A percentile compares a stretch with the other conserved stretches of the same genome.
Evolutionary conservation across 2,888 invertebrate species (phyloP).

Genomic region (Drosophila robusta): DNA sequence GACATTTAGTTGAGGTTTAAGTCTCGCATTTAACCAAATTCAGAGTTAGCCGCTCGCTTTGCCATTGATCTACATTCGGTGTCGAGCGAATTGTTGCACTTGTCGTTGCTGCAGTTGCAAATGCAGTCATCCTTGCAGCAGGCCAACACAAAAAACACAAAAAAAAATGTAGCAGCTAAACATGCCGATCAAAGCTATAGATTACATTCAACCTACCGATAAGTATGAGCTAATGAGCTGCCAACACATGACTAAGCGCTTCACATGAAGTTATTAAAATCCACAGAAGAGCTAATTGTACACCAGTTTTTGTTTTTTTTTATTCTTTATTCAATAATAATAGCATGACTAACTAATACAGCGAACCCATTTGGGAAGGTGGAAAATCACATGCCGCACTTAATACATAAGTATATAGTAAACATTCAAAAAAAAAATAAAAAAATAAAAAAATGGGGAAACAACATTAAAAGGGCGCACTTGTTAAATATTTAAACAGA

Average conservation of each 20-base stretch:
- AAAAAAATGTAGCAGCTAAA: slow-evolving; percentile 13
- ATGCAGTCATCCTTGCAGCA: slow-evolving; percentile 79
- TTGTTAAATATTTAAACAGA: slow-evolving; percentile 7
- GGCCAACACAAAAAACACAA: slow-evolving; percentile 18
- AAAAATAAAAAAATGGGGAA: too few relatives aligned
- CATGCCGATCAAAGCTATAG: slow-evolving; percentile 47
- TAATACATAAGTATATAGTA: background rate
- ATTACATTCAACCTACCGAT: slow-evolving; percentile 47
- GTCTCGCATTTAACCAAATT: slow-evolving; percentile 73
- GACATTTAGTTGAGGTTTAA: slow-evolving; percentile 59
- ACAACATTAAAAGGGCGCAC: slow-evolving; percentile 21
- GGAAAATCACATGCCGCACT: slow-evolving; percentile 3
- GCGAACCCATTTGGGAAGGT: background rate
- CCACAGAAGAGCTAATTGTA: slow-evolving; percentile 13
- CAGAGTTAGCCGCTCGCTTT: slow-evolving; percentile 60
- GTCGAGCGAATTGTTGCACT: slow-evolving; percentile 38
- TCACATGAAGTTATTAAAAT: slow-evolving; percentile 49
- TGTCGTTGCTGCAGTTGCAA: slow-evolving; percentile 42
- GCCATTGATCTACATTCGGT: slow-evolving; percentile 79
- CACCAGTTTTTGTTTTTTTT: slow-evolving; percentile 2
- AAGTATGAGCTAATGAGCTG: slow-evolving; percentile 58
- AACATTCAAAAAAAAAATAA: background rate
- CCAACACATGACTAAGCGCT: slow-evolving; percentile 14
- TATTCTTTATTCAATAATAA: background rate
- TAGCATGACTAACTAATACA: slow-evolving; percentile 24